phyloP scores from a whole-genome alignment of 1,140 invertebrate genomes.

The Ips nitidus region DNA sequence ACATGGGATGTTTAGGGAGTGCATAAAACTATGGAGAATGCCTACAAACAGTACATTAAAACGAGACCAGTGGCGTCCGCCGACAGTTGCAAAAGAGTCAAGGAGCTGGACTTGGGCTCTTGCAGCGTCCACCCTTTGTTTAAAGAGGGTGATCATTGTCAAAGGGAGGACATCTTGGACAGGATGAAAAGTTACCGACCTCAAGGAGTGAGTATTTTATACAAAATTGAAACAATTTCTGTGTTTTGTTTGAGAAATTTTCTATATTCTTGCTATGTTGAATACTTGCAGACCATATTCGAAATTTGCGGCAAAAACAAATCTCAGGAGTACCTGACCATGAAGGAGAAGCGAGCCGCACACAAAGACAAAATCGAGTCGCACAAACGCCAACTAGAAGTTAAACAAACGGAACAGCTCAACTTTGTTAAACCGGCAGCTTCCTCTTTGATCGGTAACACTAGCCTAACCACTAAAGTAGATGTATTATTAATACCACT shows the following conservation, averaged over 20 bases:
- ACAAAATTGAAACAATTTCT: background rate
- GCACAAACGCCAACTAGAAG: conserved; percentile 52
- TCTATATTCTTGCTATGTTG: background rate
- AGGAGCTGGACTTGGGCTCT: conserved; percentile 59
- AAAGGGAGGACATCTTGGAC: conserved; percentile 63
- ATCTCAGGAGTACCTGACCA: conserved; percentile 67
- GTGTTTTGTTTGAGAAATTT: background rate
- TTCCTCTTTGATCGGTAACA: conserved; percentile 10
- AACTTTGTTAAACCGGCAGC: conserved; percentile 21
- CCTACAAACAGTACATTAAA: conserved; percentile 85
- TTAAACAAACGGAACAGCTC: conserved; percentile 52
- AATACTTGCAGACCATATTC: conserved; percentile 80
- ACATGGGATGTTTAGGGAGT: too few relatives aligned
- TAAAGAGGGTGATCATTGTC: conserved; percentile 40
- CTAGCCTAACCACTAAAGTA: background rate
- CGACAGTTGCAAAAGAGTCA: conserved; percentile 86
- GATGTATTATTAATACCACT: background rate
- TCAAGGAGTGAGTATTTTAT: conserved; percentile 67
- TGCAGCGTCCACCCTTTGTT: conserved; percentile 65
- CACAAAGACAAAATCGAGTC: conserved; percentile 63
- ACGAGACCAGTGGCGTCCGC: conserved; percentile 83
- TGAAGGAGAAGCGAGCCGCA: conserved; percentile 70
- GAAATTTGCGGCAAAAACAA: conserved; percentile 84
- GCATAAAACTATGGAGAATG: conserved; percentile 66
- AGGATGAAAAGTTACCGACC: conserved; percentile 84